Evolutionary conservation across 2,888 invertebrate genomes (phyloP).

Genomic region (Cabera pusaria): DNA sequence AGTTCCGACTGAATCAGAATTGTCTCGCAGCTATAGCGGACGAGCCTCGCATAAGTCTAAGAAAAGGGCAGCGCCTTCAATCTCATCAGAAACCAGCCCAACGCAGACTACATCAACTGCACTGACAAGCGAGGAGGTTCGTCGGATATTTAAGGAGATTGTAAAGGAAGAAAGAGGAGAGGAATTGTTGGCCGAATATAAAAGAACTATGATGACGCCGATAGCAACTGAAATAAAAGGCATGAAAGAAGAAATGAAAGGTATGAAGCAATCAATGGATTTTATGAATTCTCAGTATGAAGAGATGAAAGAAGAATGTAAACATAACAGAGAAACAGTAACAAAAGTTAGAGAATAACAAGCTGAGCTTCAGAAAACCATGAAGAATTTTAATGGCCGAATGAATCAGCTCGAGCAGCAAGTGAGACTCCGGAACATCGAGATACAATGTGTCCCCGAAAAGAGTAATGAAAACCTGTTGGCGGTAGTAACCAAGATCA

Average conservation of each 20-base stretch:
- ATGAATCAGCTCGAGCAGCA: neutral
- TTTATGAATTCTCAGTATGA: neutral
- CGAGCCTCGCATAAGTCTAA: neutral
- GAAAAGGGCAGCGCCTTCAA: neutral
- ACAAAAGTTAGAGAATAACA: neutral
- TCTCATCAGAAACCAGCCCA: neutral
- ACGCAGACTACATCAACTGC: too few relatives aligned
- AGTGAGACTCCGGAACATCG: neutral
- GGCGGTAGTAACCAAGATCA: neutral
- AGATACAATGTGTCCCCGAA: neutral
- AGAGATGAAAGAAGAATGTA: neutral
- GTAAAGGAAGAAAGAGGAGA: too few relatives aligned
- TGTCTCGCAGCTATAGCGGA: too few relatives aligned
- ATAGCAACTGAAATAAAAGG: neutral
- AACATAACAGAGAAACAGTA: neutral
- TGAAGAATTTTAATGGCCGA: neutral
- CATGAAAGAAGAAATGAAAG: neutral
- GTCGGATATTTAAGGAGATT: too few relatives aligned
- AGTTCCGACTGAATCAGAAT: too few relatives aligned
- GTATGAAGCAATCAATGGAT: too few relatives aligned
- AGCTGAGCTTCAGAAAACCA: neutral
- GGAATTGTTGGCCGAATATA: neutral
- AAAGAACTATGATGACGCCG: neutral
- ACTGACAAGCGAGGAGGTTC: too few relatives aligned
- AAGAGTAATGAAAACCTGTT: neutral